Conservation (phyloP, 2,888 invertebrate species). For the Ametastegia equiseti region DNA sequence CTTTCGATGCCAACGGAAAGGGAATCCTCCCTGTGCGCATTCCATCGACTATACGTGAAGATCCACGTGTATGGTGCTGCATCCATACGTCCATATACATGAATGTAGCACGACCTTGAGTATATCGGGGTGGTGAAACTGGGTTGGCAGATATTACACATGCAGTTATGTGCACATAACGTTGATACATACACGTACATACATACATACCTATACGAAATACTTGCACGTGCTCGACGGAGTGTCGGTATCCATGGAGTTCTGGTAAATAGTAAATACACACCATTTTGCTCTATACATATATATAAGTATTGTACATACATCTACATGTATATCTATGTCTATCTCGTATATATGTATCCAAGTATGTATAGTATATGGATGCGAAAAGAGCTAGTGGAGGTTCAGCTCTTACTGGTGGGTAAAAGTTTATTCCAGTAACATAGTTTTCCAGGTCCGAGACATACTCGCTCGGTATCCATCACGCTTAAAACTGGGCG, state of each 20-base stretch:
- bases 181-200: not conserved
- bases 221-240: not conserved
- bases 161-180: not conserved
- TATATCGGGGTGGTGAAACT: constrained; percentile 30
- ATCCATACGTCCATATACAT: not conserved
- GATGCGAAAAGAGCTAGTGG: not conserved
- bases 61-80: constrained; percentile 29
- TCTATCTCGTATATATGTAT: not conserved
- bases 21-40: constrained; percentile 57
- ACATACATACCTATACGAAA: not conserved
- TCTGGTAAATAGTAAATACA: constrained; percentile 6
- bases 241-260: not conserved
- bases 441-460: constrained; percentile 65
- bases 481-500: constrained; percentile 67
- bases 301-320: not conserved
- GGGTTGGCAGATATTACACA: constrained; percentile 38
- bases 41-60: constrained; percentile 41
- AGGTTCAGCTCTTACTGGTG: not conserved
- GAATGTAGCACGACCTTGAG: constrained; percentile 32
- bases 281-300: too few relatives aligned
- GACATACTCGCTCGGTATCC: constrained; percentile 66
- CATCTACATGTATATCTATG: not conserved
- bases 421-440: constrained; percentile 69
- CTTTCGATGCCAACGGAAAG: constrained; percentile 67
- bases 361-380: not conserved